Evolutionary conservation across 1,140 invertebrate species (phyloP), one percentile per base, ranked within the genome.

Genomic region (Bombus soroeensis): DNA sequence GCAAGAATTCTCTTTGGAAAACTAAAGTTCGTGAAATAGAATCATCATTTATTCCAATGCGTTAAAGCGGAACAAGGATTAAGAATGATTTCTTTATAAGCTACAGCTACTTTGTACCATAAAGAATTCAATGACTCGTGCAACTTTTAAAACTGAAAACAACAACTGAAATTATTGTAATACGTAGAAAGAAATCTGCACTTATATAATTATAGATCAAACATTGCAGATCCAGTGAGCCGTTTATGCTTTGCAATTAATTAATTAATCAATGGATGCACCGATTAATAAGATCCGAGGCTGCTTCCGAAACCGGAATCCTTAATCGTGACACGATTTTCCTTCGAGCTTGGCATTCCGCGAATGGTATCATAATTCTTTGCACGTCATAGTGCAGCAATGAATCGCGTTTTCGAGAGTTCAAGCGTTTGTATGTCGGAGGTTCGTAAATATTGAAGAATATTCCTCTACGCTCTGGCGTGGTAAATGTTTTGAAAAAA

Each of bases 391-490:
- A 34, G 22, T 2, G 9, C 59, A 32, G 22, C 12, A 34, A 59
- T 32, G 53, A 57, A 82, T 82, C 57, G 72, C 59, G n/a, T 82
- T 75, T 75, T 28, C 39, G 15, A 62, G 32, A 22, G 32, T 15
- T 62, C 13, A 13, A 62, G 12, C 13, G 41, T 32, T 32, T 32
- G 53, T 64, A 25, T 43, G 22, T 66, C 59, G 25, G 25, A 22
- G 81, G 25, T 53, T 59, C 39, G 81, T 62, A 82, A 82, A 82
- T 75, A 82, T 75, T 66, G 71, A 64, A 47, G 62, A 82, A 82
- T 74, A 82, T 68, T 53, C 39, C 34, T 80, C 37, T 43, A 59
- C n/a, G 47, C n/a, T 13, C 18, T 18, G 39, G 5, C 70, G 32
- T 28, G 72, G 25, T 53, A 75, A 82, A 82, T 43, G 81, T 37